These are phyloP conservation scores for Poeciliopsis presidionis DNA, from an alignment of 2,797 vertebrate genomes.

Conservation along the genomic window DNA sequence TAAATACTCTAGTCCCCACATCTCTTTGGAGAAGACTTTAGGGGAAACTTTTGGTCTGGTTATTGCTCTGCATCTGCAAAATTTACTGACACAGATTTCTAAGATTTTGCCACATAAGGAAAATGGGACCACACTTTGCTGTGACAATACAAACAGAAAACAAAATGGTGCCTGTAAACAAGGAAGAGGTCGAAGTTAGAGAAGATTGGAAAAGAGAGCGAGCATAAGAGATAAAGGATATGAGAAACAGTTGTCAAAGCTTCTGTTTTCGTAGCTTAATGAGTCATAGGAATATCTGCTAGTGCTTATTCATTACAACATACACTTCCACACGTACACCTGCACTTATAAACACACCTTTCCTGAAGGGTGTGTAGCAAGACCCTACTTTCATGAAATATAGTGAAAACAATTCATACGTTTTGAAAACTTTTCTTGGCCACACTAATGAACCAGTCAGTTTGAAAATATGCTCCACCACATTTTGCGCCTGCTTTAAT, in stretches of 20 bases:
- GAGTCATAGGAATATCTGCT: background rate
- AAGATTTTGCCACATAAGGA: slow-evolving; percentile 22
- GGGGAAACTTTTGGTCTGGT: background rate
- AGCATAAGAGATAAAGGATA: background rate
- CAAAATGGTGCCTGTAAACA: slow-evolving; percentile 59
- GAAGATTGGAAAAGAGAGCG: background rate
- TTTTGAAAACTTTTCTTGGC: background rate
- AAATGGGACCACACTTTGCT: slow-evolving; percentile 38
- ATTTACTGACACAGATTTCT: slow-evolving; percentile 38
- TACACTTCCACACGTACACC: background rate
- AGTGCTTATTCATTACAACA: background rate
- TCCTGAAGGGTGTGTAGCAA: background rate
- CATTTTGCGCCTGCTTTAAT: background rate
- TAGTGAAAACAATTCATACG: background rate
- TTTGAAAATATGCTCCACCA: background rate
- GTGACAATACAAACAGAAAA: slow-evolving; percentile 43
- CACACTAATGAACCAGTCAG: background rate
- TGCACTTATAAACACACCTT: background rate
- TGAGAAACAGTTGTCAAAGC: background rate
- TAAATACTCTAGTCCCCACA: background rate
- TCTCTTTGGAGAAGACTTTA: background rate
- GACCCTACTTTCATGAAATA: background rate
- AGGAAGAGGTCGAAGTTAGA: background rate
- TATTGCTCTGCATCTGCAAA: slow-evolving; percentile 20
- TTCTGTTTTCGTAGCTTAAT: background rate